Evolutionary conservation across 2,113 vertebrate species (phyloP), one percentile per base, ranked within the genome.

Genomic region (Ictalurus furcatus): DNA sequence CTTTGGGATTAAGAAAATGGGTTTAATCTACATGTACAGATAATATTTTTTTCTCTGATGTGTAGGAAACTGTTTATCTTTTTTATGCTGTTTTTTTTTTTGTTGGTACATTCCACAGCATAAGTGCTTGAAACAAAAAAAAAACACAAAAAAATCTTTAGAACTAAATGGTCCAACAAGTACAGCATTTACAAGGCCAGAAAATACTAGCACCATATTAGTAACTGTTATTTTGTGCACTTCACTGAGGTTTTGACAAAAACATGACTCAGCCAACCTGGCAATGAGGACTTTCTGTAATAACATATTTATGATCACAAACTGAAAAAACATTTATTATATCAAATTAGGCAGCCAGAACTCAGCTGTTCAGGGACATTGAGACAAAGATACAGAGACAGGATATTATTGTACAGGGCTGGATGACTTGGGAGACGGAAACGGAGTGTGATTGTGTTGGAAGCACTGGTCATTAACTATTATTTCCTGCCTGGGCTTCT

Each of bases 401-500:
- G 91, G 91, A 94, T 93, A 87, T 89, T 44, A 63, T 93, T 85
- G 82, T 90, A 88, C 93, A 52, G 25, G 88, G 89, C 88, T 90
- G 85, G 87, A 92, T 93, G 73, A 90, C 89, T 91, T 94, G 90
- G 91, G 93, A 91, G 91, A 92, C 0, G 0, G 92, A 94, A 94
- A 90, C 86, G 92, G 92, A 92, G 90, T 76, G 65, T 85, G 94
- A 94, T 94, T 94, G 89, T 90, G 85, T 92, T 48, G 93, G 95
- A 96, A 96, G 92, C 91, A 34, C 94, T 90, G 92, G 89, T 95
- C 90, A 90, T 90, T 94, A 92, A 92, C 91, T 93, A 93, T 95
- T 89, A 93, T 95, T 96, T 97, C 95, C 96, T 96, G 93, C 90
- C 91, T 91, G 83, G 37, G 93, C 95, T 95, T 91, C 95, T 96